phyloP scores from a whole-genome alignment of 2,797 vertebrate species.

The Chiroxiphia lanceolata region DNA sequence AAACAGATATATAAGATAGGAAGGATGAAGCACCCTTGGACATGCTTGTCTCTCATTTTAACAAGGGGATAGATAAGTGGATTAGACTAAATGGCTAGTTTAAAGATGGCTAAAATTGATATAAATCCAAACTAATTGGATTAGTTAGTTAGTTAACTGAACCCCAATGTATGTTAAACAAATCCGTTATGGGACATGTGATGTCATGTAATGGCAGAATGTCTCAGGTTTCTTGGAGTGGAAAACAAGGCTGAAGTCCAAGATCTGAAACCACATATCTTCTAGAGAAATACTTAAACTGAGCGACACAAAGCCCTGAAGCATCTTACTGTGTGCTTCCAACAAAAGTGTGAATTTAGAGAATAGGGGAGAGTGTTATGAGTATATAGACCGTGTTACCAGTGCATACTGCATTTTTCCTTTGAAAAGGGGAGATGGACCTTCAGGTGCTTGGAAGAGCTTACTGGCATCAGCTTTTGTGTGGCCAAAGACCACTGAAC shows the following conservation, averaged over 20 bases:
- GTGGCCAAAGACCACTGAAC: not conserved
- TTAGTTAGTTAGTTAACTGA: not conserved
- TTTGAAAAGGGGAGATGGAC: not conserved
- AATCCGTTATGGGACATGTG: not conserved
- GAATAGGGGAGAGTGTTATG: not conserved
- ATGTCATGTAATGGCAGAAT: not conserved
- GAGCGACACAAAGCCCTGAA: not conserved
- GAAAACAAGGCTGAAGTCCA: not conserved
- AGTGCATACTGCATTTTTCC: not conserved
- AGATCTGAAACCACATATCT: not conserved
- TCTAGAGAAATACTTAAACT: not conserved
- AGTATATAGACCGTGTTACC: not conserved
- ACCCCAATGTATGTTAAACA: not conserved
- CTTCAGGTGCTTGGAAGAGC: not conserved
- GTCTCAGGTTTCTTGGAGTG: not conserved
- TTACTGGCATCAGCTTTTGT: not conserved
- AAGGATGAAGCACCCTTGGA: not conserved
- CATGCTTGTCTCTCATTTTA: not conserved
- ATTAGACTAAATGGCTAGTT: not conserved
- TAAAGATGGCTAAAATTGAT: not conserved
- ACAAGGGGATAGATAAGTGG: not conserved
- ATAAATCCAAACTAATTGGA: not conserved
- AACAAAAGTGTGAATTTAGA: not conserved
- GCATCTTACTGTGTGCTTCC: not conserved
- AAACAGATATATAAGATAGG: not conserved